Conservation (phyloP, 1,140 invertebrate genomes). For the Drosophila gunungcola region DNA sequence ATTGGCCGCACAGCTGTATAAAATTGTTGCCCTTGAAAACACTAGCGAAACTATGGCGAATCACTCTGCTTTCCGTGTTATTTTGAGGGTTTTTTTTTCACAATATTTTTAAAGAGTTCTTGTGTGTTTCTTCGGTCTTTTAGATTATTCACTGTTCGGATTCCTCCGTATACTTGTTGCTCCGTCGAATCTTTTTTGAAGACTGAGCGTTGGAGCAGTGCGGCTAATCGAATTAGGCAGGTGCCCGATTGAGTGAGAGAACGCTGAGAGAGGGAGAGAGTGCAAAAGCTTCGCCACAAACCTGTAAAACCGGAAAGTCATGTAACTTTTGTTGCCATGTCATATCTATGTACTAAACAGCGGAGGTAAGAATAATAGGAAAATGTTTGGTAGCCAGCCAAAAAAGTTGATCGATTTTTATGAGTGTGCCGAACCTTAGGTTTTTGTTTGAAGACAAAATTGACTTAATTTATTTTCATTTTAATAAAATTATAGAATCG, state of each 20-base stretch:
- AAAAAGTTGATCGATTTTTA: too few relatives aligned
- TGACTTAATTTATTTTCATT: too few relatives aligned
- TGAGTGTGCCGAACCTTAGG: too few relatives aligned
- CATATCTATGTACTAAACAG: slow-evolving; percentile 8
- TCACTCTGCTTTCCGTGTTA: slow-evolving; percentile 47
- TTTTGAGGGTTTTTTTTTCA: slow-evolving; percentile 19
- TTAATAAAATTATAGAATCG: too few relatives aligned
- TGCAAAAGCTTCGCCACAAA: slow-evolving; percentile 51
- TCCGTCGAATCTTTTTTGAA: slow-evolving; percentile 50
- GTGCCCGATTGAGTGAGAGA: slow-evolving; percentile 41
- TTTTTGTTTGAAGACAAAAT: too few relatives aligned
- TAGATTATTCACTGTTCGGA: slow-evolving; percentile 9
- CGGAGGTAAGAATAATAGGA: neutral
- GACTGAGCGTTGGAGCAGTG: slow-evolving; percentile 51
- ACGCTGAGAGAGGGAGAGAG: slow-evolving; percentile 7
- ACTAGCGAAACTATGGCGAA: slow-evolving; percentile 44
- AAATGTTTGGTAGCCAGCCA: too few relatives aligned
- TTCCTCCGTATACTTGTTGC: slow-evolving; percentile 53
- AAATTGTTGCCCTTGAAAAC: slow-evolving; percentile 41
- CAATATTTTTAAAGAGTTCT: slow-evolving; percentile 28
- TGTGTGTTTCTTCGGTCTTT: slow-evolving; percentile 17
- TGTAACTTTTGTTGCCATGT: slow-evolving; percentile 65
- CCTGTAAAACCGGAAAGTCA: slow-evolving; percentile 73
- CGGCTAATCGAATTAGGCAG: slow-evolving; percentile 73
- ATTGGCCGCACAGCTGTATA: slow-evolving; percentile 20